Evolutionary conservation across 2,113 vertebrate genomes (phyloP), one percentile per base, ranked within the genome.

Genomic region (Paracanthobrama guichenoti): DNA sequence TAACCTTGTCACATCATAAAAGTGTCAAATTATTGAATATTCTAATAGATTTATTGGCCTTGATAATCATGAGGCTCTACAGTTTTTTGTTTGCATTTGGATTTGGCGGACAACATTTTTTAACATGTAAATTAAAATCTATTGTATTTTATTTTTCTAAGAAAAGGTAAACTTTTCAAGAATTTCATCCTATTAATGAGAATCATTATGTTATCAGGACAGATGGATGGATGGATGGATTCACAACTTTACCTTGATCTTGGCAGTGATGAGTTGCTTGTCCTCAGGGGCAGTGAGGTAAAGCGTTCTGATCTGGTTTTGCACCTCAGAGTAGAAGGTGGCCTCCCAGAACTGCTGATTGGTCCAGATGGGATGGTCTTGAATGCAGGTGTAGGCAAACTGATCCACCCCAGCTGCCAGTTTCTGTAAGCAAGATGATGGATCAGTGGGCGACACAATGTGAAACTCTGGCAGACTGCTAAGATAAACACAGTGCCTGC

Each of bases 271-370:
- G 82, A 86, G 83, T 31, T 91, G 92, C 87, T 89, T 96, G 86
- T 96, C 95, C 31, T 95, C 95, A 42, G 93, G 94, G 44, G 93
- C 87, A 85, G 93, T 96, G 9, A 98, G 95, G 91, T 99, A 99
- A 76, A 99, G 95, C 39, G 95, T 92, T 31, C 98, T 93, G 91
- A 99, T 97, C 90, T 99, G 97, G 86, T 95, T 94, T 86, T 99
- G 97, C 31, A 98, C 98, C 0, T 97, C 97, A 69, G 95, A 97
- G 64, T 99, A 99, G 92, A 99, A 99, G 9, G 97, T 97, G 83
- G 97, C 95, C 92, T 99, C 98, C 98, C 98, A 99, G 88, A 99
- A 99, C 81, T 98, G 97, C 86, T 98, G 97, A 91, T 96, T 99
- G 86, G 97, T 95, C 98, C 98, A 99, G 83, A 99, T 95, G 44